These are phyloP conservation scores for Aspidiotus destructor DNA, from an alignment of 2,888 invertebrate species.

Conservation along the genomic window DNA sequence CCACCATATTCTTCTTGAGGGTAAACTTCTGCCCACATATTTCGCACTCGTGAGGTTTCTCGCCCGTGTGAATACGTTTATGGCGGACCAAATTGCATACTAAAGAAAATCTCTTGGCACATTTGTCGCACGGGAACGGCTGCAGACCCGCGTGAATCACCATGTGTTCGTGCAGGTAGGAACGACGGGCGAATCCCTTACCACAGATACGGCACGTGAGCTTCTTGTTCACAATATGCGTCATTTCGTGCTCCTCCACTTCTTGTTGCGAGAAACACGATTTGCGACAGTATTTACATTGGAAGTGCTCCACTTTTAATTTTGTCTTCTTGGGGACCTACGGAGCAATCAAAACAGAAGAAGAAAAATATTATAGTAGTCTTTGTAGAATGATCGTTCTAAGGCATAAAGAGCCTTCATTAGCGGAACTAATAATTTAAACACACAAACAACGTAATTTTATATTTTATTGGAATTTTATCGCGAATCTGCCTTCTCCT, in stretches of 20 bases:
- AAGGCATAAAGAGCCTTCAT: too few species aligned
- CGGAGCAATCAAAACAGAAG: too few species aligned
- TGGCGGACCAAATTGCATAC: constrained; percentile 21
- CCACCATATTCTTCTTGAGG: constrained; percentile 21
- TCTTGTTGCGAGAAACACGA: constrained; percentile 1
- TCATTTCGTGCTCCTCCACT: background rate
- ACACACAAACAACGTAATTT: too few species aligned
- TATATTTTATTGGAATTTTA: too few species aligned
- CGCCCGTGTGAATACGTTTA: constrained; percentile 21
- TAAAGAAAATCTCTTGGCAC: constrained; percentile 14
- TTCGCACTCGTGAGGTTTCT: constrained; percentile 17
- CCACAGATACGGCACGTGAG: constrained; percentile 11
- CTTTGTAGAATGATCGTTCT: too few species aligned
- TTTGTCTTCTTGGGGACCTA: too few species aligned
- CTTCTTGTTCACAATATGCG: constrained; percentile 13
- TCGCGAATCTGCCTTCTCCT: too few species aligned
- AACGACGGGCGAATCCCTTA: constrained; percentile 15
- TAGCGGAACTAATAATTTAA: too few species aligned
- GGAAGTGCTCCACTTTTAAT: background rate
- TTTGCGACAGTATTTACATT: constrained; percentile 12
- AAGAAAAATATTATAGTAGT: too few species aligned
- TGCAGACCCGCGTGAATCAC: constrained; percentile 17
- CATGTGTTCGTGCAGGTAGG: constrained; percentile 14
- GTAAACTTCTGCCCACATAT: constrained; percentile 7
- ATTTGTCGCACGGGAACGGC: constrained; percentile 14